Evolutionary conservation across 2,113 vertebrate species (phyloP).

Genomic region (Chloropsis hardwickii): DNA sequence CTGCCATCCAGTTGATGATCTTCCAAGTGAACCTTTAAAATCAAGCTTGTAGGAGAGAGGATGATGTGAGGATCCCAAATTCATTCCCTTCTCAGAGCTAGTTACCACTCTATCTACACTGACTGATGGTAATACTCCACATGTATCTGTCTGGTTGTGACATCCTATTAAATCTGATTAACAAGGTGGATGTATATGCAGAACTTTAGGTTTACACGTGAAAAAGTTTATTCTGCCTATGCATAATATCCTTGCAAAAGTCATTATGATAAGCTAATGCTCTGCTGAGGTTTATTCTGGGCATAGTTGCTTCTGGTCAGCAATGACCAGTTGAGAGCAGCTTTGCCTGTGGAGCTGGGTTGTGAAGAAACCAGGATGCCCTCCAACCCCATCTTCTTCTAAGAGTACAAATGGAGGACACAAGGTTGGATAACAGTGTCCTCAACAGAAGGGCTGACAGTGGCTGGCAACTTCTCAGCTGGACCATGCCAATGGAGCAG

Average conservation of each 20-base stretch:
- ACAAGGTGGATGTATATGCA: neutral
- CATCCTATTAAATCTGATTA: neutral
- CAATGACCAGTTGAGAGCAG: neutral
- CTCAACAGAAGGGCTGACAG: slow-evolving; percentile 15
- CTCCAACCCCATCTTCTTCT: neutral
- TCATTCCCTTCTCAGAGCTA: neutral
- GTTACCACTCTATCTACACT: neutral
- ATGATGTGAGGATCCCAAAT: neutral
- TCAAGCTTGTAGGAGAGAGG: neutral
- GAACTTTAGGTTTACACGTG: neutral
- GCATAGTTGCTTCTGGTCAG: neutral
- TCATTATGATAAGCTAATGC: neutral
- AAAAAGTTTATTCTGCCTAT: neutral
- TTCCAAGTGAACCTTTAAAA: neutral
- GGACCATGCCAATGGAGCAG: neutral
- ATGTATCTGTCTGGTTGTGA: neutral
- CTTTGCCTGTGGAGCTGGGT: neutral
- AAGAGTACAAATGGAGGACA: neutral
- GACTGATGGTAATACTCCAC: fast-evolving
- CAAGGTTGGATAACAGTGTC: neutral
- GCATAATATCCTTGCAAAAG: neutral
- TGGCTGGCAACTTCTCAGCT: neutral
- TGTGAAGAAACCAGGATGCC: neutral
- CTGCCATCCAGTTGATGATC: neutral
- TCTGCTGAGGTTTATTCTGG: neutral